A percentile compares a stretch with the other conserved stretches of the same genome.
These are phyloP conservation scores for Tinea trinotella DNA, from an alignment of 2,888 invertebrate species.

Conservation along the genomic window DNA sequence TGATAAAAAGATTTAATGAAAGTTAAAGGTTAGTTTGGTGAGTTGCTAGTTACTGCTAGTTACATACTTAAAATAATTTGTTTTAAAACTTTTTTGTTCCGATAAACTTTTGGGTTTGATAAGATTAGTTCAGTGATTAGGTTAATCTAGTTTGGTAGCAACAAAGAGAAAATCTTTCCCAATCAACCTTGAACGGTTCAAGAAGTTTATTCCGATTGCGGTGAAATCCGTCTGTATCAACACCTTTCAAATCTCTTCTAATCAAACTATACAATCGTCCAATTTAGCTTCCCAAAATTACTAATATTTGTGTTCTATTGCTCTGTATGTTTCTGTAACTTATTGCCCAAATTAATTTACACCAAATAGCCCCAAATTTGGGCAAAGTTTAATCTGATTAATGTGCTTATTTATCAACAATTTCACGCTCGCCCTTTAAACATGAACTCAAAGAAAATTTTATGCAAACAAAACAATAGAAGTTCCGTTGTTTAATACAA, in stretches of 20 bases:
- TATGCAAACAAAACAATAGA: slow-evolving; percentile 37
- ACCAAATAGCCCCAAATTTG: slow-evolving; percentile 5
- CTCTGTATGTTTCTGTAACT: neutral
- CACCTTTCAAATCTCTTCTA: neutral
- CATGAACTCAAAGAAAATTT: slow-evolving; percentile 32
- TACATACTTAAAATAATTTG: neutral
- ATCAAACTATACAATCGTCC: slow-evolving; percentile 4
- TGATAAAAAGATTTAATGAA: neutral
- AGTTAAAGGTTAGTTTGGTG: slow-evolving; percentile 1
- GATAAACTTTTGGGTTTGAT: neutral
- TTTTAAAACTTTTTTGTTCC: neutral
- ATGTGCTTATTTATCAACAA: slow-evolving; percentile 12
- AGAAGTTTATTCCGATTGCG: slow-evolving; percentile 9
- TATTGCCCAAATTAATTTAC: slow-evolving; percentile 9
- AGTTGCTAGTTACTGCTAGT: too few species aligned
- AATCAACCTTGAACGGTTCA: slow-evolving; percentile 9
- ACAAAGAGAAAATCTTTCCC: slow-evolving; percentile 2
- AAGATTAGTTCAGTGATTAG: slow-evolving; percentile 6
- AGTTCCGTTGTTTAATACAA: slow-evolving; percentile 44
- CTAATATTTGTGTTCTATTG: neutral
- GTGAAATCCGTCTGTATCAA: neutral
- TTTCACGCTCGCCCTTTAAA: slow-evolving; percentile 16
- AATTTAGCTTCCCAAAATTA: neutral
- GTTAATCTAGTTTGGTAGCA: neutral
- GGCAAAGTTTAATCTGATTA: slow-evolving; percentile 15